These are phyloP conservation scores for Linurgus olivaceus DNA, from an alignment of 2,797 vertebrate genomes.

Conservation along the genomic window DNA sequence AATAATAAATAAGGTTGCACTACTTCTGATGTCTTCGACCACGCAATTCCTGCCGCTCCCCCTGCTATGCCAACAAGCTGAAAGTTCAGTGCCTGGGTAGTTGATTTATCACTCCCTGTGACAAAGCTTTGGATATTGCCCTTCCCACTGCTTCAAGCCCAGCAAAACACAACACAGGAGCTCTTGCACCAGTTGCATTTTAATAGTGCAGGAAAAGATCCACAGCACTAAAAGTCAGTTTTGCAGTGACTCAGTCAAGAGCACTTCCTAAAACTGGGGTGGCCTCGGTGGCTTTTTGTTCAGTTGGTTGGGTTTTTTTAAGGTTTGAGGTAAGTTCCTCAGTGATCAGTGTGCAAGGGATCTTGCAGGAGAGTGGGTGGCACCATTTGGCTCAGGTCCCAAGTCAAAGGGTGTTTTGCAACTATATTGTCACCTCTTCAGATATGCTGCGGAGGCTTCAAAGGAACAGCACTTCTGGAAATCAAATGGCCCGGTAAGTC, in stretches of 20 bases:
- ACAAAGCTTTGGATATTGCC: not conserved
- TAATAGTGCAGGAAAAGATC: not conserved
- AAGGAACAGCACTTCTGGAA: not conserved
- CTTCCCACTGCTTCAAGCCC: not conserved
- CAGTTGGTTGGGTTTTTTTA: not conserved
- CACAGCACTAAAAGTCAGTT: not conserved
- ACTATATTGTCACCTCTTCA: not conserved
- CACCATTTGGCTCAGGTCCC: not conserved
- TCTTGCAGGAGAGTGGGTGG: not conserved
- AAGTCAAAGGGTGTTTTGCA: not conserved
- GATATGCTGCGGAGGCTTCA: not conserved
- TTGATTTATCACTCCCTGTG: not conserved
- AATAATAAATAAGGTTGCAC: not conserved
- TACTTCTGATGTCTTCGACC: not conserved
- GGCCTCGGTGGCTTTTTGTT: not conserved
- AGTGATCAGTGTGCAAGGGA: not conserved
- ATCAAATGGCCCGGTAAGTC: not conserved
- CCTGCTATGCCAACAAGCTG: not conserved
- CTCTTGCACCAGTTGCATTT: not conserved
- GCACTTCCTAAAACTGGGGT: not conserved
- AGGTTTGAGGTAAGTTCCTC: not conserved
- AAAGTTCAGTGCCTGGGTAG: not conserved
- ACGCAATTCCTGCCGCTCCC: not conserved
- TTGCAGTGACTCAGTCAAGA: not conserved
- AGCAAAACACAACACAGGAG: conserved; percentile 18